Base-by-base conservation (phyloP, 2,888 invertebrate species). In the Campoplex nolae region DNA sequence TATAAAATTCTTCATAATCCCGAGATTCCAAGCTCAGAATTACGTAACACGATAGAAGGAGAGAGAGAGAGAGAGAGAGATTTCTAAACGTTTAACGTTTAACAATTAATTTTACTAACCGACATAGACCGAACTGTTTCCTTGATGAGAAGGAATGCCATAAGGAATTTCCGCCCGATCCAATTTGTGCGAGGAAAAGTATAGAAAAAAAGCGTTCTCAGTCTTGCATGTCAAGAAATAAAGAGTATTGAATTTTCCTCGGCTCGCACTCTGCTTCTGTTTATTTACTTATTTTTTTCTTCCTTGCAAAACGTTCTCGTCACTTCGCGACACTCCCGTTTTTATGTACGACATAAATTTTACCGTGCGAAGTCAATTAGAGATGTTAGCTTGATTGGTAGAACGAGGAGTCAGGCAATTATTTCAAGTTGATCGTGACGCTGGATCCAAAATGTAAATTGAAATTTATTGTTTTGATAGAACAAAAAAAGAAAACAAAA, bases 281-380 rank as follows among this genome's bases (percentile, higher is more conserved):
- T 45, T 23, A 38, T 67, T 68, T 54, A n/a, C 1, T 51, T 62
- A 16, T 45, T 42, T 67, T 23, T 68, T 28, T 54, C 16, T 45
- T 45, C 13, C 32, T 68, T 32, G 32, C 11, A 78, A 32, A 68
- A 23, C 23, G 68, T 78, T 68, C 78, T 35, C 45, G 48, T 82
- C 74, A 74, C 38, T 67, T 13, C 35, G 28, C 76, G 76, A 83
- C 70, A 71, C 79, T 71, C 70, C 58, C 13, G 58, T 48, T 42
- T 71, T 71, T 83, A 83, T 67, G 56, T 73, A 48, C 48, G 45
- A 45, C 45, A 79, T 78, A 67, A 78, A 68, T 54, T 84, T 79
- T 51, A 38, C 74, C 67, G 84, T 67, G 78, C 65, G 73, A 84
- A 84, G 78, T 78, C 84, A 79, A 84, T 84, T 84, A 84, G 67